Evolutionary conservation across 1,140 invertebrate genomes (phyloP).

Genomic region (Drusus annulatus): DNA sequence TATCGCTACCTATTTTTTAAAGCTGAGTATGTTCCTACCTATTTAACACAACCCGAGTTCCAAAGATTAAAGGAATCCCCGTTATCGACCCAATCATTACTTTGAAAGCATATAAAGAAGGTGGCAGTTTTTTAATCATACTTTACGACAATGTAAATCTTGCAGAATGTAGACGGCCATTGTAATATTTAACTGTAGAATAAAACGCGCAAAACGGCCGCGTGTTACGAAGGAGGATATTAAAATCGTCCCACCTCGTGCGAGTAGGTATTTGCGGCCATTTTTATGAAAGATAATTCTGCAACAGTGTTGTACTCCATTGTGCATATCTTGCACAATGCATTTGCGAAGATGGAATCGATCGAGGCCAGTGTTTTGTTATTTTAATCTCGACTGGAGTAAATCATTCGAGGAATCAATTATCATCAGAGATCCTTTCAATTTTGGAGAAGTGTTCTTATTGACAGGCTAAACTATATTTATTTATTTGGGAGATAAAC

Average conservation of each 20-base stretch:
- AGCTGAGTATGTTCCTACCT: too few species aligned
- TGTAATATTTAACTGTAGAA: background rate
- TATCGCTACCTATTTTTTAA: too few species aligned
- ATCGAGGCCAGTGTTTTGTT: background rate
- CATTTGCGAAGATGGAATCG: slow-evolving; percentile 2
- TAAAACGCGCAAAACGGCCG: slow-evolving; percentile 10
- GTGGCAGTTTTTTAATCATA: background rate
- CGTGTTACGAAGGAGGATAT: background rate
- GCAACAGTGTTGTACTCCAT: slow-evolving; percentile 20
- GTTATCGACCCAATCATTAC: too few species aligned
- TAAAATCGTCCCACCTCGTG: background rate
- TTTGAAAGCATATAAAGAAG: background rate
- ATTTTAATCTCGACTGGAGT: too few species aligned
- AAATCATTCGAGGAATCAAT: too few species aligned
- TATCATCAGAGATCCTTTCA: too few species aligned
- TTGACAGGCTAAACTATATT: too few species aligned
- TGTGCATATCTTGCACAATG: background rate
- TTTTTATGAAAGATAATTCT: slow-evolving; percentile 27
- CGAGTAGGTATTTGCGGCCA: background rate
- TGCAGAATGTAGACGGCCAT: background rate
- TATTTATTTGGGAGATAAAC: too few species aligned
- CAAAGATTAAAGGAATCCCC: too few species aligned
- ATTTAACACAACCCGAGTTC: too few species aligned
- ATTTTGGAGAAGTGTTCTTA: too few species aligned
- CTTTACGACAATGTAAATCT: slow-evolving; percentile 16